Evolutionary conservation across 2,113 vertebrate genomes (phyloP), one percentile per base, ranked within the genome.

Genomic region (Erythrocercus mccallii): DNA sequence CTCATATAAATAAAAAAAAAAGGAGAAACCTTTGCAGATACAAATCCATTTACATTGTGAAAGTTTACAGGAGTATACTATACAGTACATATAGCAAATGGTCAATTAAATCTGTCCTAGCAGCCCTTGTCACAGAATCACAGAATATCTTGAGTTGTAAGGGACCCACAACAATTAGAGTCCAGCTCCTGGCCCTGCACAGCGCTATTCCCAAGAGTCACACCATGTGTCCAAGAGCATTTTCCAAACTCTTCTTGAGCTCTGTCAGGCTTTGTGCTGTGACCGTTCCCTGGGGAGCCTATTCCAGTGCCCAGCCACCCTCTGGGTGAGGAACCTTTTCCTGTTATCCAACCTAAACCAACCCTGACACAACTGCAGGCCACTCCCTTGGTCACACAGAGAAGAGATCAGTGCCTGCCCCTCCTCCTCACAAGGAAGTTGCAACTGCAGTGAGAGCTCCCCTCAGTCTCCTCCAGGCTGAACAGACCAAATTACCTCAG

Each of bases 231-330:
- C 57, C 6, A 4, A 56, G 40, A 15, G 16, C 7, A 31, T 11
- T 72, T 7, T 22, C 9, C 25, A 64, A 25, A 27, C 0, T 0
- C 7, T 8, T 12, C 20, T 14, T 56, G 50, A 42, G 0, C 11
- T 57, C 42, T 12, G 2, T 12, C 31, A 48, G 42, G 9, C 4
- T 48, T 65, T 18, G 2, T 28, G 14, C 35, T 64, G 31, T 15
- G 12, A 42, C 5, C 15, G 28, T 11, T 44, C 0, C 40, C 17
- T 12, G 2, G 5, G 6, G 18, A 37, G 7, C 7, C 9, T 42
- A 18, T 15, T 23, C 53, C 25, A 72, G 25, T 18, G 15, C 3
- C 14, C 21, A 56, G 0, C 0, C 10, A 72, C 2, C 5, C 15
- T 23, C 37, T 57, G 25, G 10, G 4, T 0, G 6, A 31, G 71